These are phyloP conservation scores for Pristionchus arcanus DNA, from an alignment of 2,888 invertebrate genomes.

Conservation along the genomic window DNA sequence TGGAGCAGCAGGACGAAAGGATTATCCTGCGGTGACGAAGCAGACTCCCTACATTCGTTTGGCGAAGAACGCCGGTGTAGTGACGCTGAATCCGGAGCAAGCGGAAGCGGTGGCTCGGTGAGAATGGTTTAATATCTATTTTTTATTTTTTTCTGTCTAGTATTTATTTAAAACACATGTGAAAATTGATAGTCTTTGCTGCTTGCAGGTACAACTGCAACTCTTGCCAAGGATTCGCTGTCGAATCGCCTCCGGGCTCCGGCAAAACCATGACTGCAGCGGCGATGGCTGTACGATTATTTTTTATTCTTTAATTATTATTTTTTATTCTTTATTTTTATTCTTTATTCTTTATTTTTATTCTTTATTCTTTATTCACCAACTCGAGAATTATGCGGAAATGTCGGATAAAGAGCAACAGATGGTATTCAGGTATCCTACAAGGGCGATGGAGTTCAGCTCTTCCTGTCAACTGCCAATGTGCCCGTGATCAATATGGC, in stretches of 20 bases:
- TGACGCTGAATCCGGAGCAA: neutral
- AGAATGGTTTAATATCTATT: neutral
- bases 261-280: constrained; percentile 37
- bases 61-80: neutral
- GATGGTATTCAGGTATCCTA: no score
- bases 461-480: constrained; percentile 31
- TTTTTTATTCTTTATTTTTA: no score
- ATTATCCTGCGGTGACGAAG: neutral
- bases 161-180: no score
- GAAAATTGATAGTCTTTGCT: no score
- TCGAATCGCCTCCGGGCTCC: constrained; percentile 24
- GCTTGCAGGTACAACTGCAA: neutral
- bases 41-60: neutral
- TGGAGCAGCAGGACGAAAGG: neutral
- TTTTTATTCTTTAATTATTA: no score
- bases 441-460: neutral
- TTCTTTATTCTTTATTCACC: no score
- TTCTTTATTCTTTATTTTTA: no score
- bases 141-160: no score
- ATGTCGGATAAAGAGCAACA: no score
- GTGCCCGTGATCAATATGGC: constrained; percentile 44
- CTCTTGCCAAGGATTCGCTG: neutral
- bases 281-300: constrained; percentile 31
- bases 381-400: no score
- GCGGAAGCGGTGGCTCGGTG: neutral